These are phyloP conservation scores for Tyrannus savana DNA, from an alignment of 2,113 vertebrate species.

Conservation along the genomic window DNA sequence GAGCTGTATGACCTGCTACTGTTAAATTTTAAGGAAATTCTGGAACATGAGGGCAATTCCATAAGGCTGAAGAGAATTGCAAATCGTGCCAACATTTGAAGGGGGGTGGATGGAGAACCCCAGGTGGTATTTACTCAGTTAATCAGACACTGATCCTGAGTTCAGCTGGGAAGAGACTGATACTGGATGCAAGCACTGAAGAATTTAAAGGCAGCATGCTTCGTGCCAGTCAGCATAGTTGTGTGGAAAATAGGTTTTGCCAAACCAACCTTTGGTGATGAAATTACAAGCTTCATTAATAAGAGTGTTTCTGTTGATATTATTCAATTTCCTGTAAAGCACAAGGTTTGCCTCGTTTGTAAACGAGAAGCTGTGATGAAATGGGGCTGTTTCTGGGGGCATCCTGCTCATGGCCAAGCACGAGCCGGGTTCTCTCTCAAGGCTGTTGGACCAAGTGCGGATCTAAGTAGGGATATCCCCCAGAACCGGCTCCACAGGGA, in stretches of 20 bases:
- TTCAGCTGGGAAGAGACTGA: neutral
- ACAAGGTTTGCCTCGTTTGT: neutral
- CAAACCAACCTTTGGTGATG: neutral
- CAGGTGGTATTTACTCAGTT: neutral
- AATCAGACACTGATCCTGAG: neutral
- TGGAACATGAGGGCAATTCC: neutral
- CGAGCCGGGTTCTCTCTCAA: neutral
- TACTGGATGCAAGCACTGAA: neutral
- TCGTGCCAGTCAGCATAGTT: neutral
- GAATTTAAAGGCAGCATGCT: neutral
- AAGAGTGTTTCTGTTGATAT: neutral
- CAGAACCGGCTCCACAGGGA: neutral
- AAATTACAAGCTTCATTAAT: constrained; percentile 21
- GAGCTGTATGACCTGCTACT: neutral
- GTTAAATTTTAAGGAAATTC: neutral
- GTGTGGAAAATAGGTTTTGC: neutral
- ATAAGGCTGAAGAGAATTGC: neutral
- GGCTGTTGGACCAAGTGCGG: neutral
- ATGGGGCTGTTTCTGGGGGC: neutral
- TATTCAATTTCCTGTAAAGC: neutral
- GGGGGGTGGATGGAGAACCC: neutral
- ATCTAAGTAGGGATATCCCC: neutral
- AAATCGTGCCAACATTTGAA: neutral
- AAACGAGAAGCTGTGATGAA: neutral
- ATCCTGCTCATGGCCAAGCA: neutral